phyloP scores from a whole-genome alignment of 1,140 invertebrate genomes.

The Apis florea region DNA sequence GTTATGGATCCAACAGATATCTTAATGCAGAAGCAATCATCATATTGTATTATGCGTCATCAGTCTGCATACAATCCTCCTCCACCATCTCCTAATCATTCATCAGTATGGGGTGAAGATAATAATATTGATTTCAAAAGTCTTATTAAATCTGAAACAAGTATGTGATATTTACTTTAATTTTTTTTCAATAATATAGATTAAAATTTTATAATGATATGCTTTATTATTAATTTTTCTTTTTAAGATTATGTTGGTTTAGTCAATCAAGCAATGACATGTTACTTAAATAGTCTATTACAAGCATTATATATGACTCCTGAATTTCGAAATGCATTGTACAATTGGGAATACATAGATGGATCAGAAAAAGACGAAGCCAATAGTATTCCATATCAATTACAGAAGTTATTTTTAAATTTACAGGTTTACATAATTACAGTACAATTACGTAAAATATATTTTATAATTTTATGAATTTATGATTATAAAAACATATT shows the following conservation, averaged over 20 bases:
- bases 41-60: not conserved
- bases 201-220: not conserved
- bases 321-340: slow-evolving; percentile 95
- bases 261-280: slow-evolving; percentile 97
- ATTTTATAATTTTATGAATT: not conserved
- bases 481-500: slow-evolving; percentile 11
- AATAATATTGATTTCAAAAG: slow-evolving; percentile 48
- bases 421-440: slow-evolving; percentile 84
- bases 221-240: slow-evolving; percentile 19
- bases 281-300: slow-evolving; percentile 94
- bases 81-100: slow-evolving; percentile 38
- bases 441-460: not conserved
- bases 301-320: slow-evolving; percentile 96
- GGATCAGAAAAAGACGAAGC: slow-evolving; percentile 82
- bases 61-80: slow-evolving; percentile 10
- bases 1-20: slow-evolving; percentile 23
- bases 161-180: slow-evolving; percentile 46
- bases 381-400: slow-evolving; percentile 92
- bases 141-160: slow-evolving; percentile 58
- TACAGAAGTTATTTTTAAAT: slow-evolving; percentile 94
- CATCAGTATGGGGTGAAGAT: slow-evolving; percentile 36
- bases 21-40: not conserved
- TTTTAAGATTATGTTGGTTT: slow-evolving; percentile 88
- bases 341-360: slow-evolving; percentile 91
- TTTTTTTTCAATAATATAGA: slow-evolving; percentile 1